Percentiles rank a stretch among this genome's conserved stretches.
Evolutionary conservation across 1,140 invertebrate species (phyloP).

Genomic region (Drosophila micromelanica): DNA sequence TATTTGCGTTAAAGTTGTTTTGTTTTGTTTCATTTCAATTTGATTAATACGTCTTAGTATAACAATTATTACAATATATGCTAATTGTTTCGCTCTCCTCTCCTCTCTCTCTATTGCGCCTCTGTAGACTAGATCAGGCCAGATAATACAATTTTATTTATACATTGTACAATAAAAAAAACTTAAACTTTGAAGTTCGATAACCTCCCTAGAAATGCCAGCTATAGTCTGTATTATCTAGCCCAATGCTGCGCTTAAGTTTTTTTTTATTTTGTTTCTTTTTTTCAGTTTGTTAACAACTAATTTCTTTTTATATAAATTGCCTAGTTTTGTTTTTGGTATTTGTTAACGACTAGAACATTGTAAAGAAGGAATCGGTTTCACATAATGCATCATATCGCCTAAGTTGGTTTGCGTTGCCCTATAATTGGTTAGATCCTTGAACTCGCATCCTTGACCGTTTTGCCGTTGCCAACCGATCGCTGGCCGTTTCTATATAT

Average conservation of each 20-base stretch:
- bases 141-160: not conserved
- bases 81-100: conserved; percentile 61
- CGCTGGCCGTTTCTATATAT: conserved; percentile 13
- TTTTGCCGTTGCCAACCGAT: conserved; percentile 12
- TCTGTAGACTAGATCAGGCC: conserved; percentile 6
- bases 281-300: conserved; percentile 25
- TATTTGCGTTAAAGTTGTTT: conserved; percentile 60
- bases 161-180: conserved; percentile 20
- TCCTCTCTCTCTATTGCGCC: too few relatives aligned
- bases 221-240: conserved; percentile 25
- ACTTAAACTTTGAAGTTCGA: conserved; percentile 1
- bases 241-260: conserved; percentile 5
- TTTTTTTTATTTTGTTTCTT: conserved; percentile 7
- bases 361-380: conserved; percentile 77
- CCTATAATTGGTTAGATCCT: not conserved
- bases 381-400: conserved; percentile 56
- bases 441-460: not conserved
- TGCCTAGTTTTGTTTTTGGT: conserved; percentile 50
- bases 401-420: conserved; percentile 40
- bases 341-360: conserved; percentile 79
- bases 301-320: conserved; percentile 43
- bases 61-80: conserved; percentile 75
- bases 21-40: too few relatives aligned
- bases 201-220: conserved; percentile 42
- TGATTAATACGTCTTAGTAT: conserved; percentile 75